phyloP scores from a whole-genome alignment of 2,888 invertebrate genomes.

The Ormyrus nitidulus region DNA sequence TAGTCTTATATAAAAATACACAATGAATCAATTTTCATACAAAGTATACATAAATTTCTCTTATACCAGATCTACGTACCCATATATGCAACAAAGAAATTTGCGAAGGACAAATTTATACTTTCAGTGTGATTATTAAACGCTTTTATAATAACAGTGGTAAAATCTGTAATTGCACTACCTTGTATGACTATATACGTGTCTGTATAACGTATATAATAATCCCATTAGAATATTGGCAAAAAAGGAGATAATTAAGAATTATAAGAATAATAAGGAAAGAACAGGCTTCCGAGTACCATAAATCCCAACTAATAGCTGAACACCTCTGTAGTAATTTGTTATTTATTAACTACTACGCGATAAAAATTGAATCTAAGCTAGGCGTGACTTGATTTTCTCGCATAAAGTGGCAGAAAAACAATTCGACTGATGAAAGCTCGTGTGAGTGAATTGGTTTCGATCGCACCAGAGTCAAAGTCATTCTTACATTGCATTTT shows the following conservation, averaged over 20 bases:
- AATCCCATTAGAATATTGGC: conserved; percentile 52
- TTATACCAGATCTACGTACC: conserved; percentile 52
- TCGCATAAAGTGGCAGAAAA: conserved; percentile 54
- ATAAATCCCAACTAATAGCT: conserved; percentile 57
- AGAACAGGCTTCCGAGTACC: conserved; percentile 56
- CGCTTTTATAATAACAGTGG: conserved; percentile 49
- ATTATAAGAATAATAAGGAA: conserved; percentile 44
- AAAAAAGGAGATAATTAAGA: conserved; percentile 45
- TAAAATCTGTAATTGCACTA: conserved; percentile 55
- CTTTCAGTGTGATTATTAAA: conserved; percentile 46
- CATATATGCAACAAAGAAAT: conserved; percentile 51
- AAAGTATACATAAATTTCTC: conserved; percentile 55
- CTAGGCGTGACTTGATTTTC: conserved; percentile 56
- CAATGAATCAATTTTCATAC: conserved; percentile 56
- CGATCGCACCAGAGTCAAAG: conserved; percentile 48
- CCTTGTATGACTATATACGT: conserved; percentile 50
- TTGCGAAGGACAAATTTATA: conserved; percentile 50
- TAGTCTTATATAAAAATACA: conserved; percentile 56
- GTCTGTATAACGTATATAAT: conserved; percentile 44
- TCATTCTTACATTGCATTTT: conserved; percentile 51
- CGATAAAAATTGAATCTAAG: conserved; percentile 56
- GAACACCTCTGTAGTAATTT: conserved; percentile 56
- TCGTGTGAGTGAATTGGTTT: conserved; percentile 56
- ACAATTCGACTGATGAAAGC: conserved; percentile 56
- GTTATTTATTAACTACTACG: conserved; percentile 54